Evolutionary conservation across 2,113 vertebrate genomes (phyloP).

Genomic region (Rhadina sibilatrix): DNA sequence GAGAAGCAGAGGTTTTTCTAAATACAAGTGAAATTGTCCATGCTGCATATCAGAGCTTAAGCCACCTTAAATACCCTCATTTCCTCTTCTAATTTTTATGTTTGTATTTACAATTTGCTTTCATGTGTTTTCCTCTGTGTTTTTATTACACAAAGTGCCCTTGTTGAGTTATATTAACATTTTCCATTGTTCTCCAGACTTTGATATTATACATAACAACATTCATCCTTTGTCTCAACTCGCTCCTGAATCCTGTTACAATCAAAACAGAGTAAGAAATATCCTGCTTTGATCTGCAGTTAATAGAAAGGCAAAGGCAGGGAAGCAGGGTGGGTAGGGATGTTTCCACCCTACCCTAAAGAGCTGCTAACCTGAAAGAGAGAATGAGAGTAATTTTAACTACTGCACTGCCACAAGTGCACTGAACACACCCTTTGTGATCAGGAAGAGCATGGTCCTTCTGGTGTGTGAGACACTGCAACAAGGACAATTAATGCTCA

Average conservation of each 20-base stretch:
- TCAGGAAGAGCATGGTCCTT: not conserved
- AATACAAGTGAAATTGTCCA: not conserved
- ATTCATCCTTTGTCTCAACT: not conserved
- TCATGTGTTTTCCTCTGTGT: not conserved
- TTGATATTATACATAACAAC: not conserved
- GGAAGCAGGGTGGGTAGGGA: not conserved
- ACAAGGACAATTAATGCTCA: not conserved
- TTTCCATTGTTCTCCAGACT: not conserved
- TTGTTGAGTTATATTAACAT: constrained; percentile 8
- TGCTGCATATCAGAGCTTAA: not conserved
- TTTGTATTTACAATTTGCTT: not conserved
- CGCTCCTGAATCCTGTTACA: not conserved
- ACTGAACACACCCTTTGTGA: not conserved
- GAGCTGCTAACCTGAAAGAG: not conserved
- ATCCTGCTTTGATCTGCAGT: not conserved
- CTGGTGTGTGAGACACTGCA: not conserved
- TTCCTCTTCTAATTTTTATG: not conserved
- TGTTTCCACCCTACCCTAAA: not conserved
- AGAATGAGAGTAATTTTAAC: not conserved
- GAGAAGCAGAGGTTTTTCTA: not conserved
- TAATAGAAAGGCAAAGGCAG: not conserved
- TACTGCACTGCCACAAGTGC: not conserved
- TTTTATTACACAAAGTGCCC: not conserved
- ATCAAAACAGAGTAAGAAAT: not conserved
- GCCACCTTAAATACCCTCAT: not conserved